A percentile compares a stretch with the other conserved stretches of the same genome.
phyloP scores from a whole-genome alignment of 2,888 invertebrate genomes.

The Actias luna region DNA sequence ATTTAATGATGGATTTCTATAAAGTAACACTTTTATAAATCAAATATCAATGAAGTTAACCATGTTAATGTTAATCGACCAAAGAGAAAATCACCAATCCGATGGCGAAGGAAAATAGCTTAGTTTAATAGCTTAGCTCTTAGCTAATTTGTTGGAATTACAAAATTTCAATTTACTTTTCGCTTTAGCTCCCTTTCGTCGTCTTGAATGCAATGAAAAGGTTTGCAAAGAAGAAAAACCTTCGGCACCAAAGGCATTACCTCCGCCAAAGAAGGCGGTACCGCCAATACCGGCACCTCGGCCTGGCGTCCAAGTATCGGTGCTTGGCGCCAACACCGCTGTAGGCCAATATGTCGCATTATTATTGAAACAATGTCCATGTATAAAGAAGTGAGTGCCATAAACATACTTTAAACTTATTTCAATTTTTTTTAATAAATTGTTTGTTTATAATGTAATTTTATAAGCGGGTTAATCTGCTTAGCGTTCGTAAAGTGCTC shows the following conservation, averaged over 20 bases:
- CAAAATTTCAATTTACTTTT: neutral
- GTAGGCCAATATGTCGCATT: slow-evolving; percentile 75
- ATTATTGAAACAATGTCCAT: slow-evolving; percentile 79
- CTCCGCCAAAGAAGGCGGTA: slow-evolving; percentile 41
- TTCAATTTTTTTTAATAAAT: neutral
- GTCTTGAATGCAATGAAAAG: slow-evolving; percentile 42
- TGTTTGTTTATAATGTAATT: neutral
- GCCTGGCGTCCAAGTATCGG: slow-evolving; percentile 64
- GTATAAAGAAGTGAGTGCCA: slow-evolving; percentile 64
- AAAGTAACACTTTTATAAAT: too few relatives aligned
- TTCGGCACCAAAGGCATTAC: slow-evolving; percentile 44
- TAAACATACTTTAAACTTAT: neutral
- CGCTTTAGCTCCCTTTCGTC: slow-evolving; percentile 62
- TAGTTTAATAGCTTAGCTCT: too few relatives aligned
- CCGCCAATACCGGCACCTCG: slow-evolving; percentile 47
- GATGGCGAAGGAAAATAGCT: too few relatives aligned
- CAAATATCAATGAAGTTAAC: too few relatives aligned
- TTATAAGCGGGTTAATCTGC: neutral
- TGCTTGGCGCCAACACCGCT: slow-evolving; percentile 78
- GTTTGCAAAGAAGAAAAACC: slow-evolving; percentile 33
- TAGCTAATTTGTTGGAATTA: neutral
- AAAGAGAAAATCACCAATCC: too few relatives aligned
- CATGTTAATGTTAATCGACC: too few relatives aligned
- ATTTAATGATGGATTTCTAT: too few relatives aligned
- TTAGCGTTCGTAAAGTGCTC: neutral